Evolutionary conservation across 64 coral and sea anemone genomes (phyloP).

Genomic region (Stichodactyla mertensii): DNA sequence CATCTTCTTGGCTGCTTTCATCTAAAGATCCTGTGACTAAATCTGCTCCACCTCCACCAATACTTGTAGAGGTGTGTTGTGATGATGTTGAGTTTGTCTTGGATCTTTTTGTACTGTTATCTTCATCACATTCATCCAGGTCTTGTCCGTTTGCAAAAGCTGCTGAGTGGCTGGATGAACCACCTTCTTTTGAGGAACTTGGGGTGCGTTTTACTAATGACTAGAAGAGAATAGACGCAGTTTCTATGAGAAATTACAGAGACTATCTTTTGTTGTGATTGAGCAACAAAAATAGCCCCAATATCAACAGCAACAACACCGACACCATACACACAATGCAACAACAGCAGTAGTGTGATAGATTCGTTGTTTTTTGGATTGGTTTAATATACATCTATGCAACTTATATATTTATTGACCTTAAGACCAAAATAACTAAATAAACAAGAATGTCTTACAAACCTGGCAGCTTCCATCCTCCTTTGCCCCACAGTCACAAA

Average conservation of each 20-base stretch:
- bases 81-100: conserved; percentile 10
- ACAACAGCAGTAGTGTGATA: no score
- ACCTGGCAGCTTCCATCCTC: conserved; percentile 94
- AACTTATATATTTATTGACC: no score
- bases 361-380: no score
- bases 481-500: conserved; percentile 98
- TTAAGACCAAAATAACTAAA: neutral
- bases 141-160: conserved; percentile 47
- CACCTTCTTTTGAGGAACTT: conserved; percentile 17
- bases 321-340: no score
- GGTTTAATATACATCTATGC: no score
- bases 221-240: conserved; percentile 13
- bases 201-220: conserved; percentile 46
- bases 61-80: neutral
- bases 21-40: neutral
- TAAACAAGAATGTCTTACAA: neutral
- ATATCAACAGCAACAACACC: neutral
- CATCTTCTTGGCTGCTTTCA: conserved; percentile 22
- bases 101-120: neutral
- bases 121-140: conserved; percentile 1
- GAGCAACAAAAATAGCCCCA: neutral
- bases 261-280: neutral
- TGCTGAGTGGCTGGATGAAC: conserved; percentile 27
- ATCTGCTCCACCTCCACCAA: conserved; percentile 20
- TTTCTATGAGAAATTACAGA: neutral